Conservation (phyloP, 1,140 invertebrate species). For the Penaeus vannamei region DNA sequence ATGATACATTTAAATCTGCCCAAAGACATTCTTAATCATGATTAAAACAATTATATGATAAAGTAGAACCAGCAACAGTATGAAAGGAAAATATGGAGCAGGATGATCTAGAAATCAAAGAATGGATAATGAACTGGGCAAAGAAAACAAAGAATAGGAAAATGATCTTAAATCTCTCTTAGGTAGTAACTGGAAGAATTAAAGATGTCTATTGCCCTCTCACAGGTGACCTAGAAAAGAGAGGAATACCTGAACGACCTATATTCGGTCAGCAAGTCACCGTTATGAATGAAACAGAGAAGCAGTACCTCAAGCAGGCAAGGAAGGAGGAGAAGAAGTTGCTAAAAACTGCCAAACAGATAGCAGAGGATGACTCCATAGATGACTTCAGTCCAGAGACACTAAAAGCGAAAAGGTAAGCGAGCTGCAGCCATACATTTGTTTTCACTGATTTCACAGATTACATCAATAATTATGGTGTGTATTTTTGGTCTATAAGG, state of each 20-base stretch:
- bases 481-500: too few relatives aligned
- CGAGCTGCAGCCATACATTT: not conserved
- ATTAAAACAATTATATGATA: too few relatives aligned
- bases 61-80: too few relatives aligned
- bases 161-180: too few relatives aligned
- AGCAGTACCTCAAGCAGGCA: constrained; percentile 83
- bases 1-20: too few relatives aligned
- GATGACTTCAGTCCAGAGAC: constrained; percentile 68
- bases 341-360: constrained; percentile 77
- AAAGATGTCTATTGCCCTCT: too few relatives aligned
- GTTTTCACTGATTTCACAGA: not conserved
- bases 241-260: constrained; percentile 70
- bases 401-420: constrained; percentile 64
- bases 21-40: too few relatives aligned
- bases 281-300: constrained; percentile 89
- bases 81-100: too few relatives aligned
- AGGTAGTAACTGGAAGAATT: not conserved
- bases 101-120: too few relatives aligned
- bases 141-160: too few relatives aligned
- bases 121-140: too few relatives aligned
- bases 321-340: constrained; percentile 91
- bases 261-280: constrained; percentile 82
- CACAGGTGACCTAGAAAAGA: constrained; percentile 50
- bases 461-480: too few relatives aligned
- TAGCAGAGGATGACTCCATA: constrained; percentile 68